Percentiles rank a stretch among this genome's conserved stretches.
phyloP scores from a whole-genome alignment of 2,797 vertebrate genomes.

The Varecia variegata region DNA sequence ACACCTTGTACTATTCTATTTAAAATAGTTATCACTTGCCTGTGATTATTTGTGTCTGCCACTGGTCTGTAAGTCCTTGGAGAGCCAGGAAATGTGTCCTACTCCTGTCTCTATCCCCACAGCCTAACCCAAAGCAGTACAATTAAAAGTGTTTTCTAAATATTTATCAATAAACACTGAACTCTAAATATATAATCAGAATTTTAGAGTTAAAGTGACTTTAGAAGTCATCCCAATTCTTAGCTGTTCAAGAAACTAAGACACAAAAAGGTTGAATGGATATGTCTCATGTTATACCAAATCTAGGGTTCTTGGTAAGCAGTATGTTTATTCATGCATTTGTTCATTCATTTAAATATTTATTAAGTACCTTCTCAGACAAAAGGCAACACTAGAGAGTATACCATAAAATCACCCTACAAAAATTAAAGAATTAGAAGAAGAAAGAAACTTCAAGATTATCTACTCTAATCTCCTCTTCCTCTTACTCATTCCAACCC shows the following conservation, averaged over 20 bases:
- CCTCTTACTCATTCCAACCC: background rate
- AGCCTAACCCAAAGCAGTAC: background rate
- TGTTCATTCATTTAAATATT: background rate
- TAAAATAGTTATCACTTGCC: background rate
- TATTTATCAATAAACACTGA: background rate
- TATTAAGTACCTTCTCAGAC: background rate
- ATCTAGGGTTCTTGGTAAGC: background rate
- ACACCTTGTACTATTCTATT: background rate
- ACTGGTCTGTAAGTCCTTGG: background rate
- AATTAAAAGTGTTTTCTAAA: background rate
- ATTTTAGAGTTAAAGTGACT: background rate
- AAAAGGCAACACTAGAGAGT: slow-evolving; percentile 20
- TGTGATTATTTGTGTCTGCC: background rate
- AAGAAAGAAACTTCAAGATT: background rate
- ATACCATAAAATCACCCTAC: background rate
- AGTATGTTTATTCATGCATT: background rate
- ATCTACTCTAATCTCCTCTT: background rate
- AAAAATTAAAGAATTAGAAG: background rate
- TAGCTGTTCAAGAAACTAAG: background rate
- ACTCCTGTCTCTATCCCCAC: background rate
- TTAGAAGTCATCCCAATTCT: slow-evolving; percentile 6
- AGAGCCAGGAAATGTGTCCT: background rate
- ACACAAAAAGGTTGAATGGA: background rate
- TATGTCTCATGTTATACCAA: background rate
- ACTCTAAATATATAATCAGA: background rate